These are phyloP conservation scores for Sorex fumeus DNA, from an alignment of 2,113 vertebrate genomes.

Conservation along the genomic window DNA sequence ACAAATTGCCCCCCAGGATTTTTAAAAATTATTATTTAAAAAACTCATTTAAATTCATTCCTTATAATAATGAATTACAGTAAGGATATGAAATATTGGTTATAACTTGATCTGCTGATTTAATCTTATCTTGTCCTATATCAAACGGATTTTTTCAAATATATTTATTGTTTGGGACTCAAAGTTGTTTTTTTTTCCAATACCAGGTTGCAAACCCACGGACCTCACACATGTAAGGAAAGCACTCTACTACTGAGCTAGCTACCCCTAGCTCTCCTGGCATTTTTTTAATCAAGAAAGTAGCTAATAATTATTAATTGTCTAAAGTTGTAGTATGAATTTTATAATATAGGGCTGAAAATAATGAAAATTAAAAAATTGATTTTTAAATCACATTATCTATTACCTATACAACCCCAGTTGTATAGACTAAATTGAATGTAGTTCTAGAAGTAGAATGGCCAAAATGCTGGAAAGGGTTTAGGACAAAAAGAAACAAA, in stretches of 20 bases:
- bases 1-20: background rate
- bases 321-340: conserved; percentile 25
- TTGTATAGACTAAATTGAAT: conserved; percentile 31
- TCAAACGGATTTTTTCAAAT: conserved; percentile 23
- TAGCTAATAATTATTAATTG: background rate
- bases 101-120: conserved; percentile 11
- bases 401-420: conserved; percentile 4
- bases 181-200: background rate
- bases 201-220: background rate
- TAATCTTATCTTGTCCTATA: background rate
- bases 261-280: background rate
- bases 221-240: background rate
- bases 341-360: conserved; percentile 6
- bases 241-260: background rate
- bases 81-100: background rate
- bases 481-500: background rate
- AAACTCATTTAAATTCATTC: conserved; percentile 4
- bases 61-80: background rate
- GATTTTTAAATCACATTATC: background rate
- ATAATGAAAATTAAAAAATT: background rate
- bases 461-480: background rate
- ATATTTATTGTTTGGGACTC: background rate
- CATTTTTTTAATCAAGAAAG: conserved; percentile 47
- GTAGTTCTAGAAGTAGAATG: conserved; percentile 12
- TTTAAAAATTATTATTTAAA: conserved; percentile 10